Evolutionary conservation across 2,113 vertebrate species (phyloP).

Genomic region (Notothenia coriiceps): DNA sequence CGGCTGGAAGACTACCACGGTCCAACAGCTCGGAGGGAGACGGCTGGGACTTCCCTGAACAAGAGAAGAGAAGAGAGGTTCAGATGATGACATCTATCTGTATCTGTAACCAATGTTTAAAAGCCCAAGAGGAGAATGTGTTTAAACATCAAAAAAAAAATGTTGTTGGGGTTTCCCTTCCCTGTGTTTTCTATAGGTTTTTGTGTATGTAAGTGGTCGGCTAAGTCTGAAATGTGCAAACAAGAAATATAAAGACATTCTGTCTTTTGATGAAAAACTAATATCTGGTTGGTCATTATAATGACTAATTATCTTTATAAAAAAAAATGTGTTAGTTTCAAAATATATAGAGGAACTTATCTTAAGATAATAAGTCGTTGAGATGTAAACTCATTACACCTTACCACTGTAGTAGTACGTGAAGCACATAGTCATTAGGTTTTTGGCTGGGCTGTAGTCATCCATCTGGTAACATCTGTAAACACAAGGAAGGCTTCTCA

Average conservation of each 20-base stretch:
- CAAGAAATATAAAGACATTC: too few species aligned
- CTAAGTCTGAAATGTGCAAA: neutral
- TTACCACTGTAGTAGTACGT: conserved; percentile 96
- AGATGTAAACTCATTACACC: neutral
- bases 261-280: too few species aligned
- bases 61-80: neutral
- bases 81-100: neutral
- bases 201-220: too few species aligned
- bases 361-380: too few species aligned
- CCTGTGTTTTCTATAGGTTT: too few species aligned
- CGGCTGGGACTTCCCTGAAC: conserved; percentile 85
- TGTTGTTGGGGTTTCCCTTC: too few species aligned
- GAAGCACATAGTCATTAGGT: conserved; percentile 99
- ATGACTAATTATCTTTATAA: too few species aligned
- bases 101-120: neutral
- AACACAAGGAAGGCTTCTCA: conserved; percentile 18
- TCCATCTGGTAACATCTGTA: conserved; percentile 96
- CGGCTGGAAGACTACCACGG: conserved; percentile 80
- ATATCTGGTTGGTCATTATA: too few species aligned
- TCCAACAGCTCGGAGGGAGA: conserved; percentile 87
- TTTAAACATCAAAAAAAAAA: neutral
- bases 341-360: too few species aligned
- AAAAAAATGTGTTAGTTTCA: too few species aligned
- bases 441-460: conserved; percentile 96
- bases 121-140: neutral